Percentiles rank a stretch among this genome's conserved stretches.
phyloP scores from a whole-genome alignment of 1,140 invertebrate genomes.

The Bombus terrestris region DNA sequence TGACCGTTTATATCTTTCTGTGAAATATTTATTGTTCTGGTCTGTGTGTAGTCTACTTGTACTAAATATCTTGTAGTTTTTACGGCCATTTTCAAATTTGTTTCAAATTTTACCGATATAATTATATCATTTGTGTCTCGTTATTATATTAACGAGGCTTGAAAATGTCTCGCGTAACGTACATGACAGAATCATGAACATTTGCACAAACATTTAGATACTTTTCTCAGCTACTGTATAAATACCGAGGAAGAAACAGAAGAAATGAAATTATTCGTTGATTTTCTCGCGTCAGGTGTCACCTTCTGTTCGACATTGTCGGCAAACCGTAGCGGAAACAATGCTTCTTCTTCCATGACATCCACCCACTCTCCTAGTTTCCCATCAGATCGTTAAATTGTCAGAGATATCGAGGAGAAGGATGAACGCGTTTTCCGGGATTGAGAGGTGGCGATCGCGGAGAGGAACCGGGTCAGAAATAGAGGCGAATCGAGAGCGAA shows the following conservation, averaged over 20 bases:
- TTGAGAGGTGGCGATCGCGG: not conserved
- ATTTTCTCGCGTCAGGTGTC: not conserved
- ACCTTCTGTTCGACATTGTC: not conserved
- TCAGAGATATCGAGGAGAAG: not conserved
- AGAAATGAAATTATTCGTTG: not conserved
- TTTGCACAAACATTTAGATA: not conserved
- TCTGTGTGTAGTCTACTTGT: no score
- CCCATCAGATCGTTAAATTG: not conserved
- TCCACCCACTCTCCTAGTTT: not conserved
- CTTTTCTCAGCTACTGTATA: no score
- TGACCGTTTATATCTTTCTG: no score
- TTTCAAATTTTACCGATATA: no score
- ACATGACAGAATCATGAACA: no score
- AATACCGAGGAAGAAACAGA: not conserved
- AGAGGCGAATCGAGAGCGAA: slow-evolving; percentile 33
- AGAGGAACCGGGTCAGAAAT: slow-evolving; percentile 18
- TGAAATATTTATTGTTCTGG: no score
- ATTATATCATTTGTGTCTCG: no score
- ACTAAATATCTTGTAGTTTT: no score
- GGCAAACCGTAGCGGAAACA: slow-evolving; percentile 2
- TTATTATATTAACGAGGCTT: no score
- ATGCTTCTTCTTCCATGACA: not conserved
- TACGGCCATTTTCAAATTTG: no score
- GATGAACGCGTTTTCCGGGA: not conserved
- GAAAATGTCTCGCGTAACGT: no score